Percentiles rank a stretch among this genome's conserved stretches.
phyloP scores from a whole-genome alignment of 2,797 vertebrate species.

The Limosa lapponica region DNA sequence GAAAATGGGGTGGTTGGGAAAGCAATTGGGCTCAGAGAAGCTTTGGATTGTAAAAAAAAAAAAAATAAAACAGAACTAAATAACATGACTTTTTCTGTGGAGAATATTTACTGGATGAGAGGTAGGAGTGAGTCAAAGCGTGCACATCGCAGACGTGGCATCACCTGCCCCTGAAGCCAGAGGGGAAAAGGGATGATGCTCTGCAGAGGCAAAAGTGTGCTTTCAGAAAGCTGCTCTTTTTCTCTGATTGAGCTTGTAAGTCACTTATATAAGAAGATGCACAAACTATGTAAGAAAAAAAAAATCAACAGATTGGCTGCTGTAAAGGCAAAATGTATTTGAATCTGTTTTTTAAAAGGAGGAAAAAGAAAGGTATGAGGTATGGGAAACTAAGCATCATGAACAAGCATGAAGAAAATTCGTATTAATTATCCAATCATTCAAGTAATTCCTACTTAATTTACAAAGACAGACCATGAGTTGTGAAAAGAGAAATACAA shows the following conservation, averaged over 20 bases:
- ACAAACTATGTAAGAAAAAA: neutral
- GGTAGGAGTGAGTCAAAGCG: neutral
- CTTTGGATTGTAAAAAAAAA: neutral
- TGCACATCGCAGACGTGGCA: fast-evolving
- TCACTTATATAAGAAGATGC: neutral
- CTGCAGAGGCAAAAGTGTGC: fast-evolving
- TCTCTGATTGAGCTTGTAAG: neutral
- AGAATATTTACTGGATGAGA: neutral
- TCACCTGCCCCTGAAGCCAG: neutral
- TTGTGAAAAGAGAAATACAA: neutral
- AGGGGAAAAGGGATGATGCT: fast-evolving
- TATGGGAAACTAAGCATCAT: neutral
- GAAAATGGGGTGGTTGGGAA: neutral
- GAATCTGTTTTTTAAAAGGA: neutral
- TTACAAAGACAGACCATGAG: neutral
- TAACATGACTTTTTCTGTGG: neutral
- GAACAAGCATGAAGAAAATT: neutral
- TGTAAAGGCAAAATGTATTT: neutral
- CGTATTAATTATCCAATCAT: neutral
- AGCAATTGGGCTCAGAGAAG: neutral
- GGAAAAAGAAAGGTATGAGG: neutral
- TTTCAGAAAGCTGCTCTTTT: neutral
- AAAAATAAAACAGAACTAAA: neutral
- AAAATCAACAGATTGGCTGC: neutral
- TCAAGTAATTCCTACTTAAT: neutral